Evolutionary conservation across 2,888 invertebrate species (phyloP).

Genomic region (Pristionchus japonicus): DNA sequence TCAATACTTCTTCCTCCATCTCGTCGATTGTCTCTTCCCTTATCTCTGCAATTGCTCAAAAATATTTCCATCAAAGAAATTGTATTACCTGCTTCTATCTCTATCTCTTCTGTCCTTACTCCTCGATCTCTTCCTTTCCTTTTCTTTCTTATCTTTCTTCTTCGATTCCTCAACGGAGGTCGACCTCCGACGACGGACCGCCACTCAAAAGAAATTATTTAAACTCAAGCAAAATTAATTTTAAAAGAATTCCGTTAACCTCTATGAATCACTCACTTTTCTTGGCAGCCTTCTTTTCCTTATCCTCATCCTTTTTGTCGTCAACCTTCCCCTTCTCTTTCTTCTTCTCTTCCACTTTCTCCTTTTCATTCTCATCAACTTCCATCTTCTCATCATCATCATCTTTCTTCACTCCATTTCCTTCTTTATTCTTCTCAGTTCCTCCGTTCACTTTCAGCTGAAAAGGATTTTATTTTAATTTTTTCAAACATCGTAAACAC

Average conservation of each 20-base stretch:
- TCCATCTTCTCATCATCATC: background rate
- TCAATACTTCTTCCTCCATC: background rate
- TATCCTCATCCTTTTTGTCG: background rate
- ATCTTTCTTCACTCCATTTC: background rate
- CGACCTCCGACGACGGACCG: conserved; percentile 35
- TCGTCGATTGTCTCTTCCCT: background rate
- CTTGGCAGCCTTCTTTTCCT: conserved; percentile 38
- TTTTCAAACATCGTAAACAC: background rate
- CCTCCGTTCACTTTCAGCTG: conserved; percentile 28
- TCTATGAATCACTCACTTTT: conserved; percentile 40
- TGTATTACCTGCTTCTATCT: background rate
- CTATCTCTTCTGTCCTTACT: conserved; percentile 14
- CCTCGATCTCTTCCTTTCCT: conserved; percentile 11
- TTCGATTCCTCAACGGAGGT: conserved; percentile 27
- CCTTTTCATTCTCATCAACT: background rate
- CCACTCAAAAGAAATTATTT: no score
- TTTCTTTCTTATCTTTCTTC: conserved; percentile 35
- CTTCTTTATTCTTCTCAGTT: background rate
- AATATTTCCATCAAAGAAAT: background rate
- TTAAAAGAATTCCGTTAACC: no score
- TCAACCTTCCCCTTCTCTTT: background rate
- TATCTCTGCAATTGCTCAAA: background rate
- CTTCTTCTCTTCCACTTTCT: background rate
- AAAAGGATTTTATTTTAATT: background rate
- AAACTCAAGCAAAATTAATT: no score